phyloP scores from a whole-genome alignment of 2,113 vertebrate genomes.

The Leptosomus discolor region DNA sequence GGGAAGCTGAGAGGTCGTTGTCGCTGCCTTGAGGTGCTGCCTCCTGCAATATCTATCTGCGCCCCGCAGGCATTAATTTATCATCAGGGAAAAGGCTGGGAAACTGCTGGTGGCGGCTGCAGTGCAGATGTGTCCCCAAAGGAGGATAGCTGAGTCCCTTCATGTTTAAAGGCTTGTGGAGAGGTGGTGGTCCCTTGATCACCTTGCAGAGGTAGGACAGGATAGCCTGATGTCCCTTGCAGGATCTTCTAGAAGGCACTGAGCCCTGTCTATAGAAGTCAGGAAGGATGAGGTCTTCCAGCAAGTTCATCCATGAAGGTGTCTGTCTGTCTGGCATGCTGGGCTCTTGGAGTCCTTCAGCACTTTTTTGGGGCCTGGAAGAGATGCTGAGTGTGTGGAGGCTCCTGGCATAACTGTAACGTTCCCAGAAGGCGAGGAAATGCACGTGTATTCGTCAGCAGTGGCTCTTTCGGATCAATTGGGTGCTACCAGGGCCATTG shows the following conservation, averaged over 20 bases:
- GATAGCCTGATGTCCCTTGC: not conserved
- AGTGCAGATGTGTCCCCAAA: too few species aligned
- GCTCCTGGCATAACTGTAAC: not conserved
- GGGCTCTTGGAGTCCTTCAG: not conserved
- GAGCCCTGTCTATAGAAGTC: not conserved
- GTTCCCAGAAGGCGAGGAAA: not conserved
- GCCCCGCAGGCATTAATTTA: not conserved
- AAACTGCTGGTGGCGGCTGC: not conserved
- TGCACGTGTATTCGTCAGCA: accelerated
- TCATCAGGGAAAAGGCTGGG: not conserved
- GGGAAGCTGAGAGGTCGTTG: not conserved
- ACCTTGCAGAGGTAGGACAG: not conserved
- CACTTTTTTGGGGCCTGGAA: not conserved
- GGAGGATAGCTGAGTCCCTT: not conserved
- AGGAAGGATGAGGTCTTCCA: not conserved
- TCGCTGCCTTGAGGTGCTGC: not conserved
- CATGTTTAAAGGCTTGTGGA: not conserved
- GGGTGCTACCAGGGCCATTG: not conserved
- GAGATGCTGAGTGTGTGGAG: not conserved
- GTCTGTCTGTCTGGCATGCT: accelerated
- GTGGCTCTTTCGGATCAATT: not conserved
- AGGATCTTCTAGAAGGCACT: not conserved
- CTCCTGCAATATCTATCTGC: not conserved
- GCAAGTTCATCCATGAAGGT: not conserved
- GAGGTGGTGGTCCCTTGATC: not conserved